Conservation (phyloP, 2,797 vertebrate genomes). For the Urophycis tenuis region DNA sequence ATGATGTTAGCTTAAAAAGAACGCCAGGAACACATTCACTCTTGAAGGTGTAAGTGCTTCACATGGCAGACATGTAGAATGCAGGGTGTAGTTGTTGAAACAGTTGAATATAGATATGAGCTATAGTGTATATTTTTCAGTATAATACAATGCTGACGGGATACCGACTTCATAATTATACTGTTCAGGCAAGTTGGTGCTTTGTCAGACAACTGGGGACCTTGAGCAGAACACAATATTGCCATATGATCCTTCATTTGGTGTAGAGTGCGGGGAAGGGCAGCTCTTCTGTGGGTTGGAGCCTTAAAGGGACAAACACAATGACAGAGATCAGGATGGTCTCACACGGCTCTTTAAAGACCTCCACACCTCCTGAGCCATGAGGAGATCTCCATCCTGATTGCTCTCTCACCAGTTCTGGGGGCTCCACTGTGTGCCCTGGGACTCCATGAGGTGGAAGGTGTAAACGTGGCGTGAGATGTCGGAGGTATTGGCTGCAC, state of each 20-base stretch:
- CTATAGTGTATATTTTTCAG: neutral
- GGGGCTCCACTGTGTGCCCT: constrained; percentile 80
- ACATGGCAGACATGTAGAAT: neutral
- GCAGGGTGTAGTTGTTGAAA: neutral
- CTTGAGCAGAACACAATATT: neutral
- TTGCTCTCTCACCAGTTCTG: constrained; percentile 85
- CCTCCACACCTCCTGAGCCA: neutral
- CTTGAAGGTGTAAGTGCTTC: neutral
- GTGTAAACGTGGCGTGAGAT: constrained; percentile 83
- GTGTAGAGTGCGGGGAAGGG: constrained; percentile 80
- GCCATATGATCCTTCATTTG: constrained; percentile 35
- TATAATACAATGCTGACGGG: neutral
- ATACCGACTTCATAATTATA: neutral
- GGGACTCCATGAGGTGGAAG: constrained; percentile 90
- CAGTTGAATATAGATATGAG: neutral
- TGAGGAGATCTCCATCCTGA: neutral
- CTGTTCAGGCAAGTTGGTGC: neutral
- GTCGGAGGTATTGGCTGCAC: constrained; percentile 76
- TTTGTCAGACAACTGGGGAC: neutral
- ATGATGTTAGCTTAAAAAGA: neutral
- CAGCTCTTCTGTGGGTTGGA: constrained; percentile 85
- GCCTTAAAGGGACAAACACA: constrained; percentile 65
- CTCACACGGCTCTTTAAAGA: neutral
- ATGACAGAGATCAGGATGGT: neutral
- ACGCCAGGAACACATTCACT: no score